Conservation (phyloP, 2,888 invertebrate species). For the Argyresthia goedartella region DNA sequence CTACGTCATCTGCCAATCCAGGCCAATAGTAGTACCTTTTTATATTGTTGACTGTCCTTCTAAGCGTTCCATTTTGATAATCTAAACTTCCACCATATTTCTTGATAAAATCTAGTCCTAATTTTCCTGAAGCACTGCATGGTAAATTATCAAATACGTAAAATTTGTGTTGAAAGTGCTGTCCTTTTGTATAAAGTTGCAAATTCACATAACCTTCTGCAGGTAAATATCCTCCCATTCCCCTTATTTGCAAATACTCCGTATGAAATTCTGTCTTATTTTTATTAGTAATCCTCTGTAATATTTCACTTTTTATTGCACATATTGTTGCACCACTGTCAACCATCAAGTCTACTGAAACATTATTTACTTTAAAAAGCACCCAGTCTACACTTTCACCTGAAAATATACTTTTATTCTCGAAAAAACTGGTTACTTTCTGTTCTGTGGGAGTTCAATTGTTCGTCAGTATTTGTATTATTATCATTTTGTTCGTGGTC, state of each 20-base stretch:
- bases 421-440: background rate
- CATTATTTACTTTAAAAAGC: background rate
- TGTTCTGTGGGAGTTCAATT: no score
- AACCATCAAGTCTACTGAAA: background rate
- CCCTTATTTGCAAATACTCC: background rate
- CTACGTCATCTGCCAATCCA: no score
- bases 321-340: background rate
- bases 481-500: no score
- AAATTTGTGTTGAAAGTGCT: no score
- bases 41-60: background rate
- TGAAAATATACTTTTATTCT: background rate
- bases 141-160: no score
- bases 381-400: background rate
- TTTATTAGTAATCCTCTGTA: background rate
- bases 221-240: background rate
- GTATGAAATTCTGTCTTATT: background rate
- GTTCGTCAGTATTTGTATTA: no score
- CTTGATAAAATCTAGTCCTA: background rate
- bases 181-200: no score
- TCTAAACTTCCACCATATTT: background rate
- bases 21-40: background rate
- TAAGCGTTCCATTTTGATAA: background rate
- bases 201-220: background rate
- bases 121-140: no score
- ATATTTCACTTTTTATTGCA: background rate